Percentiles rank a stretch among this genome's conserved stretches.
Evolutionary conservation across 2,888 invertebrate genomes (phyloP).

Genomic region (Lasioglossum leucozonium): DNA sequence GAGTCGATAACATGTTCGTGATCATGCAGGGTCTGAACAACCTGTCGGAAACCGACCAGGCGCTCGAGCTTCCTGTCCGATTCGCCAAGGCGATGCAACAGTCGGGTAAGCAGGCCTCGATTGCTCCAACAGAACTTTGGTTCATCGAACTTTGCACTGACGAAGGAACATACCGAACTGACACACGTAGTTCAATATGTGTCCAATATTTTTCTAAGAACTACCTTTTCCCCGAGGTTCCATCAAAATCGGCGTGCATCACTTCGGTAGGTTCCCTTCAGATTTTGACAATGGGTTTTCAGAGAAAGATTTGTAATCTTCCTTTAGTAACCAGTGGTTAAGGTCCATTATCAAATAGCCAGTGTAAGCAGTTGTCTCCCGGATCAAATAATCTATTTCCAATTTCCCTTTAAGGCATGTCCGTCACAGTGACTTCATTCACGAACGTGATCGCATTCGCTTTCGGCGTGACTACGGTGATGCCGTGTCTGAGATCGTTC

Average conservation of each 20-base stretch:
- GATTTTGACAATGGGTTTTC: neutral
- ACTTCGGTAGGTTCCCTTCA: too few species aligned
- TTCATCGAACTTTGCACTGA: neutral
- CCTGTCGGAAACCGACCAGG: conserved; percentile 73
- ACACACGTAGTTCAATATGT: neutral
- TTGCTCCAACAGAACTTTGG: neutral
- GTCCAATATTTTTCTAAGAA: too few species aligned
- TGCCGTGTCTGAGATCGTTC: conserved; percentile 85
- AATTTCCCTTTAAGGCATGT: conserved; percentile 76
- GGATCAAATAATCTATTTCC: neutral
- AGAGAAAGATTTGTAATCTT: neutral
- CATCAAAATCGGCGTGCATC: too few species aligned
- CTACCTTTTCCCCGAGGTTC: too few species aligned
- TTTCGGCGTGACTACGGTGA: conserved; percentile 85
- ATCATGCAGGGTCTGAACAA: conserved; percentile 82
- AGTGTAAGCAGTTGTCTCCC: neutral
- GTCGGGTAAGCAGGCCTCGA: conserved; percentile 78
- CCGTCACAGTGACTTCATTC: conserved; percentile 85
- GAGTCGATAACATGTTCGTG: conserved; percentile 84
- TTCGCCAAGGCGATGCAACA: conserved; percentile 83
- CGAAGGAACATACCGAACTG: neutral
- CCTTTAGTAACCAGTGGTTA: neutral
- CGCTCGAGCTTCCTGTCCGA: conserved; percentile 74
- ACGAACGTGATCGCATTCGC: conserved; percentile 85
- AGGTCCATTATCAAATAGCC: neutral